These are phyloP conservation scores for Pycnonotus jocosus DNA, from an alignment of 2,113 vertebrate species.

Conservation along the genomic window DNA sequence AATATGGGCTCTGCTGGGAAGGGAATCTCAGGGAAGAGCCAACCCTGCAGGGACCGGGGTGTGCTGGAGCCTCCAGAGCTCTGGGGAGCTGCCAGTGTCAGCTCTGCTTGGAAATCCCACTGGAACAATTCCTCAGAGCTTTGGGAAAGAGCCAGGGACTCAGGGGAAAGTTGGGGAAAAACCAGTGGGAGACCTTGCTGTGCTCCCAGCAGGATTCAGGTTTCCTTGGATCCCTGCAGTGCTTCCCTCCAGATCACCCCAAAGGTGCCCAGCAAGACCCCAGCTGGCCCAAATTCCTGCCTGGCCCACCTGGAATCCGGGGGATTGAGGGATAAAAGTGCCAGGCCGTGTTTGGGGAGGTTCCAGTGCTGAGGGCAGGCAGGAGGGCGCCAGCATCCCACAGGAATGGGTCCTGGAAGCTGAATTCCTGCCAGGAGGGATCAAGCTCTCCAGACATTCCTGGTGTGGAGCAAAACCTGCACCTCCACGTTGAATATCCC, in stretches of 20 bases:
- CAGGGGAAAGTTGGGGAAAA: rapidly evolving
- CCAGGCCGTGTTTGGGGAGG: rapidly evolving
- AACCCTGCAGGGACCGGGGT: rapidly evolving
- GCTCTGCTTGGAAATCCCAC: not conserved
- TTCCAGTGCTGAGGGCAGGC: not conserved
- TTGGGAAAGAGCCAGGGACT: not conserved
- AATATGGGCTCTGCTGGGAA: not conserved
- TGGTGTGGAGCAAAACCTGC: not conserved
- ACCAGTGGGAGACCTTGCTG: rapidly evolving
- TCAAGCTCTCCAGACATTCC: not conserved
- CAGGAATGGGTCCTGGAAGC: not conserved
- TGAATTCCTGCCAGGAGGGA: not conserved
- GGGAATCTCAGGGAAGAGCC: not conserved
- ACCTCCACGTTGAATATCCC: not conserved
- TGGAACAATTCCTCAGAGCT: not conserved
- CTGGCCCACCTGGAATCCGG: not conserved
- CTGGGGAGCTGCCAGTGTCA: not conserved
- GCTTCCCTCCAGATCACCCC: rapidly evolving
- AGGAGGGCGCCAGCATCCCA: rapidly evolving
- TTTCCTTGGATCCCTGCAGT: rapidly evolving
- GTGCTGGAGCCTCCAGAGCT: not conserved
- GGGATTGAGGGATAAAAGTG: not conserved
- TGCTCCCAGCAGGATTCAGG: rapidly evolving
- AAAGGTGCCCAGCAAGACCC: not conserved
- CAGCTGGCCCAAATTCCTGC: not conserved